Evolutionary conservation across 1,140 invertebrate species (phyloP).

Genomic region (Anoplophora glabripennis): DNA sequence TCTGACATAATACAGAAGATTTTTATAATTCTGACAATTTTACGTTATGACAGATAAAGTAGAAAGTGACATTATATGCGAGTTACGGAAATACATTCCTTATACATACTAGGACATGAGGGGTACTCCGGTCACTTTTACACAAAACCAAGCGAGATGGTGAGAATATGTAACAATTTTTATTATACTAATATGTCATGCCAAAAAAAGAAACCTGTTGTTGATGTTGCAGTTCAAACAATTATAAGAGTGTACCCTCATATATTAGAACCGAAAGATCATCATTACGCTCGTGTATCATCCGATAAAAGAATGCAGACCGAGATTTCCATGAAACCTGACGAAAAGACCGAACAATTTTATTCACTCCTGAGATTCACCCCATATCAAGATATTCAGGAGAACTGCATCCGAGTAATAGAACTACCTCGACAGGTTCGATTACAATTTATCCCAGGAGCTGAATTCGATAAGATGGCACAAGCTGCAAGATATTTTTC

Average conservation of each 20-base stretch:
- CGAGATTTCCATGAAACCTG: conserved; percentile 20
- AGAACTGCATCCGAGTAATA: conserved; percentile 20
- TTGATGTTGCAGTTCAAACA: conserved; percentile 24
- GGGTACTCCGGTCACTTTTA: too few species aligned
- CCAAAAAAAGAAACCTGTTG: neutral
- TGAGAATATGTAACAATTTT: too few species aligned
- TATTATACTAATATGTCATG: too few species aligned
- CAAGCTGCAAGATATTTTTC: neutral
- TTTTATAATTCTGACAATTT: too few species aligned
- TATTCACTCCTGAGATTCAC: conserved; percentile 25
- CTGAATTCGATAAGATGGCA: neutral
- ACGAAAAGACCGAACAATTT: conserved; percentile 22
- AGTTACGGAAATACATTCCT: too few species aligned
- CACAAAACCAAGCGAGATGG: too few species aligned
- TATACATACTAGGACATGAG: too few species aligned
- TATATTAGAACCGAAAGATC: conserved; percentile 16
- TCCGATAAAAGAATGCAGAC: conserved; percentile 27
- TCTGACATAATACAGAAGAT: too few species aligned
- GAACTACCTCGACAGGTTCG: conserved; percentile 27
- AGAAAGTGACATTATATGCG: too few species aligned
- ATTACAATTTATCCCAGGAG: conserved; percentile 12
- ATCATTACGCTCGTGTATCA: conserved; percentile 11
- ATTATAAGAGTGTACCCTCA: conserved; percentile 28
- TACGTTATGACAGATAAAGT: too few species aligned
- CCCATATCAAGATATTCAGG: conserved; percentile 28